These are phyloP conservation scores for Cephus nigrinus DNA, from an alignment of 2,888 invertebrate species.

Conservation along the genomic window DNA sequence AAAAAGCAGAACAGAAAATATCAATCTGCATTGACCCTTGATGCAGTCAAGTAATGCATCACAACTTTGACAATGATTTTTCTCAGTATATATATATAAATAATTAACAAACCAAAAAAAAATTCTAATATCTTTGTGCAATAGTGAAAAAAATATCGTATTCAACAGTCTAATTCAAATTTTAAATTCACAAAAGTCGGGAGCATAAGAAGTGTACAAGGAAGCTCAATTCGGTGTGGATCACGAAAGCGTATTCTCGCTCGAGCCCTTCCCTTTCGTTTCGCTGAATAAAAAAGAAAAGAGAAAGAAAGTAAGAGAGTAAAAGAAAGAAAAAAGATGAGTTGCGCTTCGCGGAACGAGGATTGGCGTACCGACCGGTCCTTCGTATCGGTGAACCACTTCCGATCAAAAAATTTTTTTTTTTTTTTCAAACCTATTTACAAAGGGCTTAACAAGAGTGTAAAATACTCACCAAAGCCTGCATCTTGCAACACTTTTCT, in stretches of 20 bases:
- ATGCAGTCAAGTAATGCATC: constrained; percentile 1
- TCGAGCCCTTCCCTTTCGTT: background rate
- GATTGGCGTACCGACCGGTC: background rate
- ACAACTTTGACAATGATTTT: background rate
- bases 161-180: background rate
- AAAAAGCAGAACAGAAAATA: constrained; percentile 17
- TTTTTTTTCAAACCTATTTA: background rate
- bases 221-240: background rate
- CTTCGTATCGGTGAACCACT: background rate
- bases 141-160: background rate
- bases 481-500: constrained; percentile 19
- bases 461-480: constrained; percentile 17
- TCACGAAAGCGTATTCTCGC: background rate
- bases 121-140: background rate
- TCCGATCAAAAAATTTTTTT: background rate
- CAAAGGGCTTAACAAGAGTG: background rate
- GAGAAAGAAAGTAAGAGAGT: constrained; percentile 4
- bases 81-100: background rate
- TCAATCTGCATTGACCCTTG: constrained; percentile 24
- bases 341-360: background rate
- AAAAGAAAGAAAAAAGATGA: background rate
- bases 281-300: background rate
- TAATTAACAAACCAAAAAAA: background rate
- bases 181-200: background rate
- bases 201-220: background rate